These are phyloP conservation scores for Saccopteryx leptura DNA, from an alignment of 2,113 vertebrate species.

Conservation along the genomic window DNA sequence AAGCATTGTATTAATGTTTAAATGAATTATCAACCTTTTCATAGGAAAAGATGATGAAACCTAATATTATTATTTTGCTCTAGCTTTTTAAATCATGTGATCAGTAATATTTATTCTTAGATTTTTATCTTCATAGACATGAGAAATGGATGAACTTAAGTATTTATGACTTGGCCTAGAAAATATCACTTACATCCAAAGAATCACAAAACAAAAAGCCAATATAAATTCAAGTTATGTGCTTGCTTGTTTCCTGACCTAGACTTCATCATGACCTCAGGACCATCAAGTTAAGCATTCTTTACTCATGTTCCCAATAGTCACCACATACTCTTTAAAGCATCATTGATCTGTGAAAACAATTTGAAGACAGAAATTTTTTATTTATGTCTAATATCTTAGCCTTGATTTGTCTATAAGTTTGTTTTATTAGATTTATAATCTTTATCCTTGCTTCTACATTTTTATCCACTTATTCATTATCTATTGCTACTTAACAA, in stretches of 20 bases:
- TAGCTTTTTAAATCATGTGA: conserved; percentile 6
- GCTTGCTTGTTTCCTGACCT: not conserved
- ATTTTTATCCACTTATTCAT: not conserved
- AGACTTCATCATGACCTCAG: not conserved
- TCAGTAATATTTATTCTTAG: not conserved
- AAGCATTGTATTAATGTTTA: not conserved
- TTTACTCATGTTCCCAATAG: not conserved
- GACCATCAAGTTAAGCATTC: not conserved
- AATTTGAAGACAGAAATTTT: conserved; percentile 26
- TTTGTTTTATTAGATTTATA: not conserved
- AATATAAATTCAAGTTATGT: not conserved
- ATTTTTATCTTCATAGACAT: conserved; percentile 1
- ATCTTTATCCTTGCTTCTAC: not conserved
- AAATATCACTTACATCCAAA: not conserved
- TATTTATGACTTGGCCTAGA: not conserved
- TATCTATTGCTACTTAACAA: not conserved
- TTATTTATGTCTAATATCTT: not conserved
- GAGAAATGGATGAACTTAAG: conserved; percentile 14
- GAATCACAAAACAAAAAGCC: not conserved
- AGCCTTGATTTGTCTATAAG: not conserved
- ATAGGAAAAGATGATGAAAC: not conserved
- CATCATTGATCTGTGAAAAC: not conserved
- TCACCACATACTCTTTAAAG: not conserved
- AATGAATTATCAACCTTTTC: not conserved
- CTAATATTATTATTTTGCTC: not conserved